phyloP scores from a whole-genome alignment of 2,888 invertebrate species.

The Escarpia spicata region DNA sequence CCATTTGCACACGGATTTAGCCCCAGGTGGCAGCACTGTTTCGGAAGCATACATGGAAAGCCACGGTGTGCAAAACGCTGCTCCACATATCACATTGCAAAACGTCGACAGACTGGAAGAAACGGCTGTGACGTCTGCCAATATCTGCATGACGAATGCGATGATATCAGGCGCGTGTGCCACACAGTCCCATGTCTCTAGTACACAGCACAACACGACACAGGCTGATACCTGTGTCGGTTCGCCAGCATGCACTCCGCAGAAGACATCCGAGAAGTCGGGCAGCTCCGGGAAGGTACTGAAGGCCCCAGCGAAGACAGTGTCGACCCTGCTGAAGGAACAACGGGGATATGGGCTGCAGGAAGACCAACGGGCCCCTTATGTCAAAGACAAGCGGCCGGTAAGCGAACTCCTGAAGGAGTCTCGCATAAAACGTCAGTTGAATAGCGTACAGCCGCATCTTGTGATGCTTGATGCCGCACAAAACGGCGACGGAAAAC shows the following conservation, averaged over 20 bases:
- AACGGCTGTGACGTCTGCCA: background rate
- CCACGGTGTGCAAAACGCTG: background rate
- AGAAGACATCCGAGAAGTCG: background rate
- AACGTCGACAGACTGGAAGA: background rate
- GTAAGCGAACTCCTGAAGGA: constrained; percentile 13
- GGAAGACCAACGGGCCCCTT: background rate
- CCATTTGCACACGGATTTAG: background rate
- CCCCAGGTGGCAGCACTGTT: background rate
- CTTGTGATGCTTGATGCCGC: background rate
- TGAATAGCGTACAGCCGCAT: background rate
- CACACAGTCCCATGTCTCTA: background rate
- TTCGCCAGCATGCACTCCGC: background rate
- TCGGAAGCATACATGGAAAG: background rate
- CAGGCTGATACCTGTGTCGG: background rate
- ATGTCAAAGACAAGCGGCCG: constrained; percentile 18
- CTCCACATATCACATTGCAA: background rate
- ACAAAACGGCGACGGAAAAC: background rate
- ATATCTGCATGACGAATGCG: background rate
- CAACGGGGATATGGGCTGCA: background rate
- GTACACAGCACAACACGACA: background rate
- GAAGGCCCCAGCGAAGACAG: constrained; percentile 13
- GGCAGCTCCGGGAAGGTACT: background rate
- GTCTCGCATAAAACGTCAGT: background rate
- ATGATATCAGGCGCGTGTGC: background rate
- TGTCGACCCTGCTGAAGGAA: constrained; percentile 18